Evolutionary conservation across 2,113 vertebrate species (phyloP).

Genomic region (Oncorhynchus tshawytscha): DNA sequence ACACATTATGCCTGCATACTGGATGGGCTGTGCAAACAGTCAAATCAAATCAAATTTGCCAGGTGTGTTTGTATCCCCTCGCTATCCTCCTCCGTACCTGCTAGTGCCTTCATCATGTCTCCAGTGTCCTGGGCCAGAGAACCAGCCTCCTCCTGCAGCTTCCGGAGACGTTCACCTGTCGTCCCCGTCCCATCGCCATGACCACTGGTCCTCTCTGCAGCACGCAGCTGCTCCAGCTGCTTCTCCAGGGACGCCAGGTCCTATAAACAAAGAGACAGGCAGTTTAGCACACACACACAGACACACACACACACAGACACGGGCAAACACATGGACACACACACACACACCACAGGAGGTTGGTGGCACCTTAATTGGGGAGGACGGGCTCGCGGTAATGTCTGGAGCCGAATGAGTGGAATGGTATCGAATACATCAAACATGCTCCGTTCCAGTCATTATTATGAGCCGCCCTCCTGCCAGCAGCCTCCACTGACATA

Average conservation of each 20-base stretch:
- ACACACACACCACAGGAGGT: no score
- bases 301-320: background rate
- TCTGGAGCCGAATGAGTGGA: no score
- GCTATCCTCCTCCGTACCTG: constrained; percentile 68
- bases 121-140: constrained; percentile 75
- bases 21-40: background rate
- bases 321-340: background rate
- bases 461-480: no score
- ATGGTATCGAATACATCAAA: no score
- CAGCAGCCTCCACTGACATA: background rate
- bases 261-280: constrained; percentile 55
- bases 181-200: background rate
- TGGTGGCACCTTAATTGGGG: no score
- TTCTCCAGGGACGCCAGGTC: constrained; percentile 70
- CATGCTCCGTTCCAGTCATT: no score
- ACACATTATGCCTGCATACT: no score
- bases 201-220: constrained; percentile 22
- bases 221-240: constrained; percentile 65
- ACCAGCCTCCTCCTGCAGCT: constrained; percentile 70
- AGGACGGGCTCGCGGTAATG: no score
- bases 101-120: constrained; percentile 74
- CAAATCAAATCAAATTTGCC: background rate
- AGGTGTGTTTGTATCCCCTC: background rate
- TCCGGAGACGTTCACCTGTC: constrained; percentile 64
- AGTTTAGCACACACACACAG: background rate